Base-by-base conservation (phyloP, 2,888 invertebrate species). In the Gymnoscelis rufifasciata region DNA sequence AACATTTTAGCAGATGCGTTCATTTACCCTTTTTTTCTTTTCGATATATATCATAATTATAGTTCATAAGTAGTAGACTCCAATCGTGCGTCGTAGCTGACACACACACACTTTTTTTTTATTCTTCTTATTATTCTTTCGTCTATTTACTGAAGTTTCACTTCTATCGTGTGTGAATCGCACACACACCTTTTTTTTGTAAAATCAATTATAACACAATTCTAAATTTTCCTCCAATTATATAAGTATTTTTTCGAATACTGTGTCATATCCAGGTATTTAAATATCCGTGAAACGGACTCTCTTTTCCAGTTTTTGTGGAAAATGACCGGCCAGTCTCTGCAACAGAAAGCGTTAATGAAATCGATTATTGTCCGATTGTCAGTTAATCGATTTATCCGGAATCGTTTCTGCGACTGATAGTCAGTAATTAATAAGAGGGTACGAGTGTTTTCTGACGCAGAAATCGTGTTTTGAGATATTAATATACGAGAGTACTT, bases 361-460 rank as follows among this genome's bases (percentile, higher is more conserved):
- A 74, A 77, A 77, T 76, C 75, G 70, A 75, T 77, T 77, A 77
- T 68, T 64, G 64, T 66, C 59, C 66, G 59, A 72, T 72, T 66
- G 59, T 54, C 51, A 50, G 60, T 64, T 58, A 70, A 19, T 19
- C 19, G 19, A 23, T 35, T 68, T 64, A 64, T 66, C 59, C 65
- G 58, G 71, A 70, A 74, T 71, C 59, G 60, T 59, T 53, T 57
- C 51, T 52, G 57, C 54, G 56, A 55, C 58, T 64, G 58, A 60
- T 57, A 51, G 51, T 45, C 54, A 49, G 30, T 59, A 64, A 58
- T 54, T 61, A 56, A 37, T 27, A 38, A 2, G 28, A 28, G 12
- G 15, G 26, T 19, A n/a, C n/a, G n/a, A n/a, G n/a, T n/a, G n/a
- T n/a, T n/a, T n/a, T n/a, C n/a, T n/a, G n/a, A n/a, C n/a, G n/a